Evolutionary conservation across 2,888 invertebrate species (phyloP), one percentile per base, ranked within the genome.

Genomic region (Tetramorium bicarinatum): DNA sequence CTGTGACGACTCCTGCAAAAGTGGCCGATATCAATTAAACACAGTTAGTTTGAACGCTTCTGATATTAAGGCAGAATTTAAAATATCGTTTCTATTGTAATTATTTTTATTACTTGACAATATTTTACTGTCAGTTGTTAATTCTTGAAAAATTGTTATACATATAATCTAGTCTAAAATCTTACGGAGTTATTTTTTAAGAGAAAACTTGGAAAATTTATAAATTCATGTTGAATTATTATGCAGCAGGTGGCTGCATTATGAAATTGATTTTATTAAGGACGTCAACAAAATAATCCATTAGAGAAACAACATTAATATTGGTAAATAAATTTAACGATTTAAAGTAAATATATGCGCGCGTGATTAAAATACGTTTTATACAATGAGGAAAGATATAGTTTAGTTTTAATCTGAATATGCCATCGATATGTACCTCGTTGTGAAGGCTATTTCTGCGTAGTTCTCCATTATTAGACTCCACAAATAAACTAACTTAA

Each of bases 401-500:
- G 29, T 59, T 41, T 18, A n/a, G 2, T 56, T 47, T 59, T n/a
- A 44, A 0, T 7, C 47, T 47, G 13, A 25, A 52, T 13, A 34
- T 41, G 59, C 38, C 25, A 25, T 41, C 18, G 25, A 71, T 52
- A 49, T 15, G 0, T 34, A 11, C 4, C n/a, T 18, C 3, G 13
- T 64, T 47, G 34, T 18, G 21, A 62, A 11, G 15, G 13, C 13
- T 47, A n/a, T 54, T 6, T 49, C 49, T 11, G 18, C 9, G 0
- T 7, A 54, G 7, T 47, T 64, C 9, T 34, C 15, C 1, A 41
- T 41, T 54, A 1, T 38, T 29, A 25, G 8, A 67, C 11, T 56
- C 3, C 3, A 29, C 9, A 11, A 56, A 54, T 54, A 56, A 67
- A 67, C n/a, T 69, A 71, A 56, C 56, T 56, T 56, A 56, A 44